Conservation (phyloP, 2,113 vertebrate species). For the Cercocebus atys region DNA sequence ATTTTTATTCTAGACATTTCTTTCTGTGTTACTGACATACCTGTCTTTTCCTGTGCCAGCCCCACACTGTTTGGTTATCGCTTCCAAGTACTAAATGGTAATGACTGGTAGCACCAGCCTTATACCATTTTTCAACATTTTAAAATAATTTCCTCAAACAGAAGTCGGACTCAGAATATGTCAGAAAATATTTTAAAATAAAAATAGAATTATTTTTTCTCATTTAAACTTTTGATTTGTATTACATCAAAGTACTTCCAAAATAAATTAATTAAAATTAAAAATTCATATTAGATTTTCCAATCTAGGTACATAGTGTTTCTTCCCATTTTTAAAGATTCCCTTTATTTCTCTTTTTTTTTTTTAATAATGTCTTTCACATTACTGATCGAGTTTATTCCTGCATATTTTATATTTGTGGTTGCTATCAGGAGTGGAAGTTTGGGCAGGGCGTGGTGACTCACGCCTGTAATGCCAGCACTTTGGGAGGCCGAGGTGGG, state of each 20-base stretch:
- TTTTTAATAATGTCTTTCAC: too few species aligned
- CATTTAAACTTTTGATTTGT: constrained; percentile 26
- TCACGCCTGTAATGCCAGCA: too few species aligned
- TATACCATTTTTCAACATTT: background rate
- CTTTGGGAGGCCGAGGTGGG: too few species aligned
- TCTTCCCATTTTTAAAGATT: constrained; percentile 30
- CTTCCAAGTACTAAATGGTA: background rate
- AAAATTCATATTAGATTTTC: constrained; percentile 35
- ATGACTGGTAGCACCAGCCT: background rate
- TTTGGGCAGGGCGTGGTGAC: too few species aligned
- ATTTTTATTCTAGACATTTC: background rate
- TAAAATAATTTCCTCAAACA: background rate
- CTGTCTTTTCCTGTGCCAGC: background rate
- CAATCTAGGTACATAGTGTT: background rate
- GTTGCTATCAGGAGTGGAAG: too few species aligned
- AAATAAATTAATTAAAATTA: constrained; percentile 27
- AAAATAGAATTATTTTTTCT: background rate
- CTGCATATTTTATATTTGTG: too few species aligned
- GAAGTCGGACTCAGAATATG: too few species aligned
- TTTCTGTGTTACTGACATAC: background rate
- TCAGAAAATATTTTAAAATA: too few species aligned
- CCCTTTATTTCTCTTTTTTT: background rate
- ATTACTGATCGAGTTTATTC: too few species aligned
- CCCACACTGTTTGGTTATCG: background rate
- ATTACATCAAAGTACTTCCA: background rate